These are phyloP conservation scores for Rhabdomys dilectus DNA, from an alignment of 2,113 vertebrate species.

Conservation along the genomic window DNA sequence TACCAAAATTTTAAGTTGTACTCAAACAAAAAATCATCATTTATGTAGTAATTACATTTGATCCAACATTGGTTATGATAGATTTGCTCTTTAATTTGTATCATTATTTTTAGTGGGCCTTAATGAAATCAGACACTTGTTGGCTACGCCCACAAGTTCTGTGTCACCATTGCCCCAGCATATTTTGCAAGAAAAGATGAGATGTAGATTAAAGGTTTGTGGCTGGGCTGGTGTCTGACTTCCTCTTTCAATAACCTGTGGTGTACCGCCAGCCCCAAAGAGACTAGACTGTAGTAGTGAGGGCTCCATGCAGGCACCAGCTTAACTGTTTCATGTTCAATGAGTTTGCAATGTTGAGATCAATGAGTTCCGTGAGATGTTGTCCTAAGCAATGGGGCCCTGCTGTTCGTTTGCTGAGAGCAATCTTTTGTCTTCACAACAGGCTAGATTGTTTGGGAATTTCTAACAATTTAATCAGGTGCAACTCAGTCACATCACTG, in stretches of 20 bases:
- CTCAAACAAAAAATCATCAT: not conserved
- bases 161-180: not conserved
- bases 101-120: not conserved
- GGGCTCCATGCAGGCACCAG: not conserved
- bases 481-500: not conserved
- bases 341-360: too few species aligned
- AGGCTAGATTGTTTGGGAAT: not conserved
- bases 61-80: not conserved
- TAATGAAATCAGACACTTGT: too few species aligned
- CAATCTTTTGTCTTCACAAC: not conserved
- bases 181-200: not conserved
- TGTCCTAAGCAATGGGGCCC: not conserved
- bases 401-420: not conserved
- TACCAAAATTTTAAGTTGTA: not conserved
- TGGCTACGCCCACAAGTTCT: too few species aligned
- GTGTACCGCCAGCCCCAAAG: not conserved
- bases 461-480: not conserved
- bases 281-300: not conserved
- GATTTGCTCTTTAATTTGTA: not conserved
- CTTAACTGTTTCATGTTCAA: not conserved
- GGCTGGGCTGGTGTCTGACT: not conserved
- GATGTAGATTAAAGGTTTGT: not conserved
- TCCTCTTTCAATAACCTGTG: not conserved
- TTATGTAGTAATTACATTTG: not conserved
- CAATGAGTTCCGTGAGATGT: not conserved